Evolutionary conservation across 2,113 vertebrate genomes (phyloP).

Genomic region (Lucifuga dentata): DNA sequence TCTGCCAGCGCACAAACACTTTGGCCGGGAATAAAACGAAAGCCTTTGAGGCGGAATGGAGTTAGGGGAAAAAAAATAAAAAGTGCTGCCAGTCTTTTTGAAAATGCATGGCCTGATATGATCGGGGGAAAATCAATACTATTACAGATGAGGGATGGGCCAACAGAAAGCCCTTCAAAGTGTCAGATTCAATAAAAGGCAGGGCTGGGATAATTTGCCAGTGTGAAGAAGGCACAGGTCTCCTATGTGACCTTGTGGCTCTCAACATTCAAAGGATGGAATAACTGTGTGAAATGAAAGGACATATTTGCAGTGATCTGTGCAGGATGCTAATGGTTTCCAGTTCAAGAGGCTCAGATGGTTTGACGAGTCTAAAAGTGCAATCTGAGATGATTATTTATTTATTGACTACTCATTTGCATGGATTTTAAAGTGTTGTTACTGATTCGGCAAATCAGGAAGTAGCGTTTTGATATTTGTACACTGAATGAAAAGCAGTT

Average conservation of each 20-base stretch:
- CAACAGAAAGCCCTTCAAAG: constrained; percentile 73
- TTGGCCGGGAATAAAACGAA: constrained; percentile 69
- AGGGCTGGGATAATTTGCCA: constrained; percentile 65
- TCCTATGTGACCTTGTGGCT: constrained; percentile 55
- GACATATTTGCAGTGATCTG: constrained; percentile 11
- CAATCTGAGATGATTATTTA: background rate
- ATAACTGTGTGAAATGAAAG: constrained; percentile 12
- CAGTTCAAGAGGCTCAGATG: background rate
- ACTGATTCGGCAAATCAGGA: too few species aligned
- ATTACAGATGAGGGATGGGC: constrained; percentile 73
- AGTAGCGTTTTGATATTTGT: too few species aligned
- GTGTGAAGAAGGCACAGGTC: constrained; percentile 48
- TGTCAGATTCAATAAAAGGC: constrained; percentile 77
- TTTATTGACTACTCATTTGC: too few species aligned
- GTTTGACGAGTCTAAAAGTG: background rate
- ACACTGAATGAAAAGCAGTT: too few species aligned
- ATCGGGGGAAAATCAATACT: constrained; percentile 72
- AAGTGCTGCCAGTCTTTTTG: constrained; percentile 55
- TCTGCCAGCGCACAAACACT: constrained; percentile 60
- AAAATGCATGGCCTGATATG: constrained; percentile 70
- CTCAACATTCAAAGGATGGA: constrained; percentile 52
- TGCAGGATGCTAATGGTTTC: background rate
- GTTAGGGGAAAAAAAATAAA: background rate
- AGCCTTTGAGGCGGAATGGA: constrained; percentile 41
- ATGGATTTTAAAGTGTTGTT: too few species aligned